A percentile compares a stretch with the other conserved stretches of the same genome.
These are phyloP conservation scores for Balaenoptera acutorostrata DNA, from an alignment of 2,113 vertebrate species.

Conservation along the genomic window DNA sequence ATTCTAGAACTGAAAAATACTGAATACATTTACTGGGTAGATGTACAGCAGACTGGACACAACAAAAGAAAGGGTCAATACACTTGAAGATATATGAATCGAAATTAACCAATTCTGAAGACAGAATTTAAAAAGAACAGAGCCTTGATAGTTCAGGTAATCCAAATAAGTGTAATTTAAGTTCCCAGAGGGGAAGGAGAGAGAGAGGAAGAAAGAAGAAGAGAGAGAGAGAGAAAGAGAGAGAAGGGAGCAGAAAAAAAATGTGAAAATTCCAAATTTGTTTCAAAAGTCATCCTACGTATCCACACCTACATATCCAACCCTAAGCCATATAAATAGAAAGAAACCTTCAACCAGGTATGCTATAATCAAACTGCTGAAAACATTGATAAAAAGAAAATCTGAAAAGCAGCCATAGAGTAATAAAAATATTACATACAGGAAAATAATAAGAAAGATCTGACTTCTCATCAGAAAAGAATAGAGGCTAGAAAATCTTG, in stretches of 20 bases:
- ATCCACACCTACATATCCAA: not conserved
- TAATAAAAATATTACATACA: not conserved
- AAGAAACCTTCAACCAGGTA: not conserved
- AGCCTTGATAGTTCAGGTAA: not conserved
- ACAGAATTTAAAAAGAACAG: not conserved
- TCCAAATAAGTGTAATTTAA: not conserved
- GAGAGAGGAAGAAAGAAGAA: not conserved
- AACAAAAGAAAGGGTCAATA: not conserved
- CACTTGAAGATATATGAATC: not conserved
- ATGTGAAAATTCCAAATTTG: not conserved
- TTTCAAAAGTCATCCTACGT: not conserved
- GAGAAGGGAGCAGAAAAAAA: not conserved
- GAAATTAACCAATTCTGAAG: not conserved
- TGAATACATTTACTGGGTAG: not conserved
- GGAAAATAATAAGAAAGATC: not conserved
- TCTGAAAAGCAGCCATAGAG: not conserved
- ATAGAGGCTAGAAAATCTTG: not conserved
- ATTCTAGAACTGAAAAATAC: not conserved
- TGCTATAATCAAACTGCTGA: not conserved
- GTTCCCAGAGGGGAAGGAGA: not conserved
- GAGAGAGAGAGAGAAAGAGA: not conserved
- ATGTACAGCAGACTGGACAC: not conserved
- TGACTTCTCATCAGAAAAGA: not conserved
- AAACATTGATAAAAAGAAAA: not conserved
- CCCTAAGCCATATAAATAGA: not conserved